phyloP scores from a whole-genome alignment of 2,888 invertebrate genomes.

The Aphidius colemani region DNA sequence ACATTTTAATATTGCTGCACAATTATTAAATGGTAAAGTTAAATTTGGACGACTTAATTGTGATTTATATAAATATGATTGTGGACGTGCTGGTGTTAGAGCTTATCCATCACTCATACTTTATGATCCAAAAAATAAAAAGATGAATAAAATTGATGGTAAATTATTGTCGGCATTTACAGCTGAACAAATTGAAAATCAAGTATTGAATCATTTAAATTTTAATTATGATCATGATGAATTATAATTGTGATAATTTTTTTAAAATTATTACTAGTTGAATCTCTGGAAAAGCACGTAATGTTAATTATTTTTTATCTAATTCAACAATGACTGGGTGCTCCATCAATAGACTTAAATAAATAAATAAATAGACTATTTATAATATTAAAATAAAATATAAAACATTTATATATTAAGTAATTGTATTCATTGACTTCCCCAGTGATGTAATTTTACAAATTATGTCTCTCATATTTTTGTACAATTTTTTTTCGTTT shows the following conservation, averaged over 20 bases:
- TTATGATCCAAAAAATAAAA: conserved; percentile 65
- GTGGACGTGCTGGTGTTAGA: conserved; percentile 64
- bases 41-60: conserved; percentile 71
- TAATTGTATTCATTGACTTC: too few species aligned
- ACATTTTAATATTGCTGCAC: conserved; percentile 68
- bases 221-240: conserved; percentile 38
- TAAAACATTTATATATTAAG: too few species aligned
- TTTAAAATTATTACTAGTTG: too few species aligned
- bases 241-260: conserved; percentile 31
- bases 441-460: too few species aligned
- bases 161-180: conserved; percentile 35
- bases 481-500: too few species aligned
- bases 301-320: too few species aligned
- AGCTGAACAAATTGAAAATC: conserved; percentile 38
- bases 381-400: too few species aligned
- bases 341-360: too few species aligned
- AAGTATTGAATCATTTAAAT: conserved; percentile 35
- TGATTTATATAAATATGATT: conserved; percentile 63
- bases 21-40: conserved; percentile 55
- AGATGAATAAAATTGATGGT: conserved; percentile 36
- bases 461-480: too few species aligned
- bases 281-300: too few species aligned
- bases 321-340: too few species aligned
- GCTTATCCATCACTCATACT: conserved; percentile 73
- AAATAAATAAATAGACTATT: too few species aligned